These are phyloP conservation scores for Drosophila novamexicana DNA, from an alignment of 1,140 invertebrate genomes.

Conservation along the genomic window DNA sequence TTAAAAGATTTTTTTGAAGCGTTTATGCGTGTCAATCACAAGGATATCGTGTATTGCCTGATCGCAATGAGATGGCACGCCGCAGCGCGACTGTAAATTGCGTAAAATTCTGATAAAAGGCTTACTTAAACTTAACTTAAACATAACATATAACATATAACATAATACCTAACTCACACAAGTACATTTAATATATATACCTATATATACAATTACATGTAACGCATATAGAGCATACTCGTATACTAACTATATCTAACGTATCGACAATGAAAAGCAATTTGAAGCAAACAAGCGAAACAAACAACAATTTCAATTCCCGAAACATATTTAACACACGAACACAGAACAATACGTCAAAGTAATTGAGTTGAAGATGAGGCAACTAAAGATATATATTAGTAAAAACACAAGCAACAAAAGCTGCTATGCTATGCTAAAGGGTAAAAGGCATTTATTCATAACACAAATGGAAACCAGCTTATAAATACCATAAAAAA, in stretches of 20 bases:
- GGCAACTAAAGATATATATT: slow-evolving; percentile 19
- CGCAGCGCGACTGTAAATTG: slow-evolving; percentile 54
- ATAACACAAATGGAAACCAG: slow-evolving; percentile 44
- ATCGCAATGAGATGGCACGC: slow-evolving; percentile 14
- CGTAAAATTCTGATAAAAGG: slow-evolving; percentile 53
- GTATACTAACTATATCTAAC: slow-evolving; percentile 65
- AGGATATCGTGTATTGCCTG: background rate
- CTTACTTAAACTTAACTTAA: slow-evolving; percentile 58
- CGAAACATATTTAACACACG: slow-evolving; percentile 55
- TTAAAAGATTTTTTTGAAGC: slow-evolving; percentile 22
- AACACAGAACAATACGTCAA: slow-evolving; percentile 40
- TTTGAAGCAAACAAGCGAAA: slow-evolving; percentile 66
- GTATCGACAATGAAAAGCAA: slow-evolving; percentile 78
- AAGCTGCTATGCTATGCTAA: slow-evolving; percentile 75
- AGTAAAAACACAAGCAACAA: slow-evolving; percentile 47
- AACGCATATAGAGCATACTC: slow-evolving; percentile 54
- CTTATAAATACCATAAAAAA: slow-evolving; percentile 70
- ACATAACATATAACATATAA: slow-evolving; percentile 12
- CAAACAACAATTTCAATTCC: slow-evolving; percentile 73
- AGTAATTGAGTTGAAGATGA: slow-evolving; percentile 42
- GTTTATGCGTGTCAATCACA: slow-evolving; percentile 16
- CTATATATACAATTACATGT: slow-evolving; percentile 38
- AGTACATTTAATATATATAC: slow-evolving; percentile 32
- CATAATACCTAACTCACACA: slow-evolving; percentile 35
- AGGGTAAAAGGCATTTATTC: slow-evolving; percentile 81